A percentile compares a stretch with the other conserved stretches of the same genome.
phyloP scores from a whole-genome alignment of 2,113 vertebrate species.

The Crocuta crocuta region DNA sequence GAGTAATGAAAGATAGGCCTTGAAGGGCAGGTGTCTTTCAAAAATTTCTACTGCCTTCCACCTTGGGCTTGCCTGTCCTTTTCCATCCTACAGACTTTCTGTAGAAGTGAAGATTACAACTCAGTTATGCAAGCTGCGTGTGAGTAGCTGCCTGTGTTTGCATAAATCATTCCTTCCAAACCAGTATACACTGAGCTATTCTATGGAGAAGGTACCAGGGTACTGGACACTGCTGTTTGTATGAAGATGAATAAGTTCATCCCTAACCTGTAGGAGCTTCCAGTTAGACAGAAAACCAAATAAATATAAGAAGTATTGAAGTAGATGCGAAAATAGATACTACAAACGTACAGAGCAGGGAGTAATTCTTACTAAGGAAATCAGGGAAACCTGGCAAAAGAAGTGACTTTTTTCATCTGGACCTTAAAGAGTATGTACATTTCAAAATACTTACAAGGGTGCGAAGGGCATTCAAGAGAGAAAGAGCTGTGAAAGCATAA shows the following conservation, averaged over 20 bases:
- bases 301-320: neutral
- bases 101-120: constrained; percentile 69
- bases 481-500: neutral
- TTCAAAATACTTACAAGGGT: neutral
- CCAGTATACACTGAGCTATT: neutral
- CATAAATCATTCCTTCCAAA: constrained; percentile 4
- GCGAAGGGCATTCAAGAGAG: neutral
- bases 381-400: neutral
- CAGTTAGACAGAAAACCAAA: neutral
- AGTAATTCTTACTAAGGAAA: neutral
- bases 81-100: constrained; percentile 32
- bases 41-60: constrained; percentile 54
- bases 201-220: neutral
- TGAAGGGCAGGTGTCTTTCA: constrained; percentile 57
- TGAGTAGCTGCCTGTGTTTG: constrained; percentile 40
- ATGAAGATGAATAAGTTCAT: neutral
- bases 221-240: neutral
- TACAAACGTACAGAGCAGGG: neutral
- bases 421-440: neutral
- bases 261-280: neutral
- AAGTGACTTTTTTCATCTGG: neutral
- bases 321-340: neutral
- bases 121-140: constrained; percentile 51
- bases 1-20: constrained; percentile 73
- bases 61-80: neutral